phyloP scores from a whole-genome alignment of 2,113 vertebrate species.

The Neolamprologus hecqui region DNA sequence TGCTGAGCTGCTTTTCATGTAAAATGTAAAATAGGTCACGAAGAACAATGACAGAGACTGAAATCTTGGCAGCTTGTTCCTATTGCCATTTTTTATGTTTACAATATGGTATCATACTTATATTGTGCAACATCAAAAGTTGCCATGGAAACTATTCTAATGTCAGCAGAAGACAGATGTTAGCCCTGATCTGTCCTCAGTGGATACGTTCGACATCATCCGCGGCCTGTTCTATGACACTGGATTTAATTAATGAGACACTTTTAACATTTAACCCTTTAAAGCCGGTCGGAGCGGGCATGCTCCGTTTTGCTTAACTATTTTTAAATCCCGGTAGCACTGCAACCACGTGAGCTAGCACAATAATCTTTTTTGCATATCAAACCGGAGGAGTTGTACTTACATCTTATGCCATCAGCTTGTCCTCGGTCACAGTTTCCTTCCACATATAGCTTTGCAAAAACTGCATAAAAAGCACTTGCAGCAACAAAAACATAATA shows the following conservation, averaged over 20 bases:
- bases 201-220: neutral
- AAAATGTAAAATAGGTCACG: neutral
- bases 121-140: neutral
- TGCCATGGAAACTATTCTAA: neutral
- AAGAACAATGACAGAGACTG: neutral
- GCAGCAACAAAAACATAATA: too few species aligned
- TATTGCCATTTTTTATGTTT: neutral
- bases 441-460: too few species aligned
- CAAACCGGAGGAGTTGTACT: rapidly evolving
- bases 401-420: too few species aligned
- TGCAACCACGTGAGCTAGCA: rapidly evolving
- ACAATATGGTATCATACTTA: neutral
- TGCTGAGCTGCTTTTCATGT: neutral
- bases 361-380: too few species aligned
- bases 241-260: neutral
- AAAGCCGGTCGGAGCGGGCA: rapidly evolving
- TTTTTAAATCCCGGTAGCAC: too few species aligned
- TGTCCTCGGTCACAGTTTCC: too few species aligned
- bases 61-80: neutral
- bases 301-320: rapidly evolving
- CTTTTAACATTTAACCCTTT: neutral
- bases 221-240: neutral
- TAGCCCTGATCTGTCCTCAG: neutral
- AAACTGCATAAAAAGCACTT: too few species aligned
- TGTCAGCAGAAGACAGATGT: neutral